These are phyloP conservation scores for Trichoplusia ni DNA, from an alignment of 1,140 invertebrate genomes.

Conservation along the genomic window DNA sequence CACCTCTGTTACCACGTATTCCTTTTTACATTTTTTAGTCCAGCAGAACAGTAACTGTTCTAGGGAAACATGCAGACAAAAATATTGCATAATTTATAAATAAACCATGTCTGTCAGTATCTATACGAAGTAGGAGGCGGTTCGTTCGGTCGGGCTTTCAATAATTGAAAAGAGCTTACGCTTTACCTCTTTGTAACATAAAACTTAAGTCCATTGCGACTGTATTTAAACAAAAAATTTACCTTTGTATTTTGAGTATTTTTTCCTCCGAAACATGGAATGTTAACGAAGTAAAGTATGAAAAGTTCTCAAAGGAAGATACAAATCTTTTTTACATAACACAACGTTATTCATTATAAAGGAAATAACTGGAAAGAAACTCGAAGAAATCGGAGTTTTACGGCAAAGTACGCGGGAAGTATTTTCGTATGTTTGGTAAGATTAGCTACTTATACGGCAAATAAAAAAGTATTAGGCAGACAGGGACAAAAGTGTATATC, in stretches of 20 bases:
- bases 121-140: too few relatives aligned
- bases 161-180: not conserved
- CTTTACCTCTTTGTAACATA: not conserved
- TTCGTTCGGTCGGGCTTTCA: too few relatives aligned
- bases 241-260: not conserved
- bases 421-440: not conserved
- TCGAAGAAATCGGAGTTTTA: constrained; percentile 10
- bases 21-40: too few relatives aligned
- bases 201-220: not conserved
- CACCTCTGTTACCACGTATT: too few relatives aligned
- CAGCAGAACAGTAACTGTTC: too few relatives aligned
- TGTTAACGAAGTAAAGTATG: constrained; percentile 22
- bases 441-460: constrained; percentile 4
- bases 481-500: too few relatives aligned
- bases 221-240: not conserved
- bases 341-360: constrained; percentile 6
- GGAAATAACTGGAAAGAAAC: constrained; percentile 6
- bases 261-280: constrained; percentile 14
- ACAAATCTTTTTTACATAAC: constrained; percentile 14
- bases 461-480: not conserved
- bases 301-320: constrained; percentile 14
- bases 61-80: too few relatives aligned
- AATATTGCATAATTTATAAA: too few relatives aligned
- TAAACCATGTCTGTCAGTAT: too few relatives aligned
- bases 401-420: not conserved